phyloP scores from a whole-genome alignment of 1,140 invertebrate species.

The Zaprionus capensis region DNA sequence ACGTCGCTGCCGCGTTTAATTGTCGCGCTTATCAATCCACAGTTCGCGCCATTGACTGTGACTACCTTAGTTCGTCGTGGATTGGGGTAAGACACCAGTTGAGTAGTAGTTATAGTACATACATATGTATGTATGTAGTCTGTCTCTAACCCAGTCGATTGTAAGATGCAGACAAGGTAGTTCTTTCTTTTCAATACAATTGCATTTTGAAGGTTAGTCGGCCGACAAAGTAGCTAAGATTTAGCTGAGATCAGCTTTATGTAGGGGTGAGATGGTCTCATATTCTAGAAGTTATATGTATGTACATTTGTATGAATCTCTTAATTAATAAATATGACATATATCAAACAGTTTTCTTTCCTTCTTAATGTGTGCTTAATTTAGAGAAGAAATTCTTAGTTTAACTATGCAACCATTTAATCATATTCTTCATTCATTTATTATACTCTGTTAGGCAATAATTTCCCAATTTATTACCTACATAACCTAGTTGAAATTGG shows the following conservation, averaged over 20 bases:
- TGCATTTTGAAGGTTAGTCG: slow-evolving; percentile 50
- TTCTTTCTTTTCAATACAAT: slow-evolving; percentile 42
- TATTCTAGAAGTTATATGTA: too few relatives aligned
- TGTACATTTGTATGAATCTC: too few relatives aligned
- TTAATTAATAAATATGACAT: too few relatives aligned
- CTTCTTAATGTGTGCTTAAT: too few relatives aligned
- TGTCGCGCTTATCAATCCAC: slow-evolving; percentile 71
- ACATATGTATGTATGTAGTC: not conserved
- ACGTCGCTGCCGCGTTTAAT: slow-evolving; percentile 39
- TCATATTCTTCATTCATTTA: too few relatives aligned
- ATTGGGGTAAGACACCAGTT: slow-evolving; percentile 2
- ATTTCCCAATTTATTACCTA: too few relatives aligned
- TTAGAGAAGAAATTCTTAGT: too few relatives aligned
- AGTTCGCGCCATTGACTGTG: slow-evolving; percentile 38
- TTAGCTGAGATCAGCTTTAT: not conserved
- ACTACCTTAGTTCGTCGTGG: slow-evolving; percentile 1
- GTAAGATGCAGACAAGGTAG: slow-evolving; percentile 42
- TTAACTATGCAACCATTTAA: too few relatives aligned
- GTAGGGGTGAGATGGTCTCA: not conserved
- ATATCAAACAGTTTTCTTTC: too few relatives aligned
- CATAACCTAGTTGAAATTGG: too few relatives aligned
- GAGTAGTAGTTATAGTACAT: not conserved
- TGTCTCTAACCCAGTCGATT: not conserved
- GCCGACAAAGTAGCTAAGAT: slow-evolving; percentile 47
- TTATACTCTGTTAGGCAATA: too few relatives aligned